phyloP scores from a whole-genome alignment of 2,888 invertebrate species.

The Carcina quercana region DNA sequence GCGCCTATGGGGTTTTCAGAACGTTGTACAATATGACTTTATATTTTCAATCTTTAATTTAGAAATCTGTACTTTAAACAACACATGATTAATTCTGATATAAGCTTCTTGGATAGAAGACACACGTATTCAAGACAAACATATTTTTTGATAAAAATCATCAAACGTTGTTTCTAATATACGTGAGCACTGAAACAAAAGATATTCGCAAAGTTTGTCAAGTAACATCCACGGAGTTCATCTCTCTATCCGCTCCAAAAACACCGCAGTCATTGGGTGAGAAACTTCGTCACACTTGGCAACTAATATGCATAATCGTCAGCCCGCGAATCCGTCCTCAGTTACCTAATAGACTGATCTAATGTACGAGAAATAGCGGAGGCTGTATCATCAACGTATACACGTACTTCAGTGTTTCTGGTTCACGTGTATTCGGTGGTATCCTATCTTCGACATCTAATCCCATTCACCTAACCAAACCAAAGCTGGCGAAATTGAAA shows the following conservation, averaged over 20 bases:
- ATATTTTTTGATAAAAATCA: too few relatives aligned
- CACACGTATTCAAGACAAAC: too few relatives aligned
- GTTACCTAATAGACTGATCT: conserved; percentile 16
- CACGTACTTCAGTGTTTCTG: too few relatives aligned
- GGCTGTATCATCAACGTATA: too few relatives aligned
- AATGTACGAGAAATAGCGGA: conserved; percentile 12
- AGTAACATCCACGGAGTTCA: conserved; percentile 2
- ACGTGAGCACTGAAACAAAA: not conserved
- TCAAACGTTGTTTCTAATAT: too few relatives aligned
- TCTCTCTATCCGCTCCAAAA: conserved; percentile 14
- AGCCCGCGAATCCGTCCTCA: conserved; percentile 24
- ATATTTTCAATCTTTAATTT: not conserved
- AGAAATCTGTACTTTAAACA: too few relatives aligned
- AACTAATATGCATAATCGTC: conserved; percentile 54
- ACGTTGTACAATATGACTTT: not conserved
- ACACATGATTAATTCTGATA: too few relatives aligned
- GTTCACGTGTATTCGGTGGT: too few relatives aligned
- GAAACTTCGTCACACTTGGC: conserved; percentile 34
- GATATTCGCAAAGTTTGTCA: not conserved
- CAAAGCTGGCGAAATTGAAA: too few relatives aligned
- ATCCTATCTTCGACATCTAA: too few relatives aligned
- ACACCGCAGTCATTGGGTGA: conserved; percentile 16
- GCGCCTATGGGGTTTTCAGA: not conserved
- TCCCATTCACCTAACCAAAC: too few relatives aligned
- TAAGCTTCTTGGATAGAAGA: too few relatives aligned